These are phyloP conservation scores for Sarcophaga carnaria DNA, from an alignment of 2,888 invertebrate species.

Conservation along the genomic window DNA sequence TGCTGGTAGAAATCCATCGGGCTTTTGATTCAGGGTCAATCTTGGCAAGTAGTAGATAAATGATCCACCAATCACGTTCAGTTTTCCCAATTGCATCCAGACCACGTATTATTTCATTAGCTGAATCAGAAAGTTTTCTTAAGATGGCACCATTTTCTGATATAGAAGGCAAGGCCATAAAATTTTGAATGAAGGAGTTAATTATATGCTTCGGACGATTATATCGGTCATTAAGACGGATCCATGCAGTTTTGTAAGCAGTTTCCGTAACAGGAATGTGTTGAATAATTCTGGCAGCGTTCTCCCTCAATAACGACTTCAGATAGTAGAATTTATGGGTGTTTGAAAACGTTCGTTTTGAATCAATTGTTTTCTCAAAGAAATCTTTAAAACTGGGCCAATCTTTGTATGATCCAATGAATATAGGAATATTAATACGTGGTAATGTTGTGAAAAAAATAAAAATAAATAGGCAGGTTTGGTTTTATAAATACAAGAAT, in stretches of 20 bases:
- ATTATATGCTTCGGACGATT: slow-evolving; percentile 56
- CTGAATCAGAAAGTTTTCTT: slow-evolving; percentile 60
- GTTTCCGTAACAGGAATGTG: slow-evolving; percentile 62
- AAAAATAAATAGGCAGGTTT: no score
- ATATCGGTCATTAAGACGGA: slow-evolving; percentile 56
- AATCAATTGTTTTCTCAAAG: slow-evolving; percentile 53
- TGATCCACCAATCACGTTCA: slow-evolving; percentile 60
- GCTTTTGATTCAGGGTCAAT: slow-evolving; percentile 52
- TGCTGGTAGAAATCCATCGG: slow-evolving; percentile 52
- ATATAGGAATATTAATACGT: slow-evolving; percentile 53
- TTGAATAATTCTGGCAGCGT: slow-evolving; percentile 61
- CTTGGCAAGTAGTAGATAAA: slow-evolving; percentile 48
- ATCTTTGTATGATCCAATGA: slow-evolving; percentile 61
- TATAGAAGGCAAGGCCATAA: slow-evolving; percentile 46
- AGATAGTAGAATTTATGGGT: slow-evolving; percentile 65
- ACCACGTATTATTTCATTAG: slow-evolving; percentile 63
- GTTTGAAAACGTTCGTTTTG: slow-evolving; percentile 49
- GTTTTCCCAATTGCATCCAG: slow-evolving; percentile 44
- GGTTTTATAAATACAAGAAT: no score
- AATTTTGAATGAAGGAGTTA: slow-evolving; percentile 57
- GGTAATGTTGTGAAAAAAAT: slow-evolving; percentile 17
- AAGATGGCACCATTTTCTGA: slow-evolving; percentile 36
- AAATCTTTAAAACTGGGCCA: slow-evolving; percentile 66
- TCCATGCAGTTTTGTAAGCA: slow-evolving; percentile 63
- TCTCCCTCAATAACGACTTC: slow-evolving; percentile 56